Conservation (phyloP, 1,140 invertebrate species). For the Streblospio benedicti region DNA sequence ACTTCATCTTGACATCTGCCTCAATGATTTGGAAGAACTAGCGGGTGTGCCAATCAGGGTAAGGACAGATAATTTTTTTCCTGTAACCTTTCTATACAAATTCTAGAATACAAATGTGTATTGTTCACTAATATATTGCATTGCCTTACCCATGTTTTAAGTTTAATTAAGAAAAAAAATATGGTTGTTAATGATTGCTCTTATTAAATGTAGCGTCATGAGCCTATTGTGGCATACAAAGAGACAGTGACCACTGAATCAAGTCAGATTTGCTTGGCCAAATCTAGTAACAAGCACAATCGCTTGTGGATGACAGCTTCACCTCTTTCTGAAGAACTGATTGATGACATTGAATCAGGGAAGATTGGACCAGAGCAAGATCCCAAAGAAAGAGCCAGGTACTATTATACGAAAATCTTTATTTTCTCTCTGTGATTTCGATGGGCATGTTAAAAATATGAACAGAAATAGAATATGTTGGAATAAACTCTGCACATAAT, state of each 20-base stretch:
- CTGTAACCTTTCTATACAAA: too few species aligned
- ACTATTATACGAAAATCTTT: too few species aligned
- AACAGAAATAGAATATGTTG: too few species aligned
- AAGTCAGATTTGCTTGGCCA: slow-evolving; percentile 91
- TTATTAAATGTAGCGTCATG: too few species aligned
- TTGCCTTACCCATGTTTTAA: too few species aligned
- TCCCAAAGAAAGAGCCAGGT: slow-evolving; percentile 87
- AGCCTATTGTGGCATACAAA: slow-evolving; percentile 96
- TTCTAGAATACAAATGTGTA: too few species aligned
- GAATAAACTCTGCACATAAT: too few species aligned
- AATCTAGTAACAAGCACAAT: slow-evolving; percentile 99
- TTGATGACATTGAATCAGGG: slow-evolving; percentile 91
- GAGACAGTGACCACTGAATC: slow-evolving; percentile 94
- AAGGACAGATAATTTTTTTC: slow-evolving; percentile 85
- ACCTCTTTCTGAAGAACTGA: slow-evolving; percentile 90
- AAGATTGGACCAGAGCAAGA: slow-evolving; percentile 91
- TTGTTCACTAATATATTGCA: too few species aligned
- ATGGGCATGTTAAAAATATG: too few species aligned
- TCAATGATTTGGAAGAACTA: slow-evolving; percentile 99
- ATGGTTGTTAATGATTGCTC: too few species aligned
- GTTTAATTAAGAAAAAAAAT: too few species aligned
- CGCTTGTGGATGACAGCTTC: slow-evolving; percentile 93
- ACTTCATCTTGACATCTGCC: slow-evolving; percentile 97
- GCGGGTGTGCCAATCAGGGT: slow-evolving; percentile 91
- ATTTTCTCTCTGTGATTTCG: too few species aligned